These are phyloP conservation scores for Aleiodes testaceus DNA, from an alignment of 2,888 invertebrate species.

Conservation along the genomic window DNA sequence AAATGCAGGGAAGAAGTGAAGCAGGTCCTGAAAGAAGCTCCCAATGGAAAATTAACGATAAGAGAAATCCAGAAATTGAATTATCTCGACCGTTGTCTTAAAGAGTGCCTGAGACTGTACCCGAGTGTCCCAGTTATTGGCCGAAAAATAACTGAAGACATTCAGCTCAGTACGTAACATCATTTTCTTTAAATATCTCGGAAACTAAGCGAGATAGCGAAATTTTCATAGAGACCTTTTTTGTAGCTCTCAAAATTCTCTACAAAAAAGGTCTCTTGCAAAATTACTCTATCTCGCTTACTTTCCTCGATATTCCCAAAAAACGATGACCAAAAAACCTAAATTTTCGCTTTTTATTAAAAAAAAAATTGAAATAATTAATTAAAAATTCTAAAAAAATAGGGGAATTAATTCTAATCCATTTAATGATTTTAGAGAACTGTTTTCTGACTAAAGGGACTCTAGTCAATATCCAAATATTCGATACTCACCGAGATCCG, in stretches of 20 bases:
- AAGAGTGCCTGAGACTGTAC: slow-evolving; percentile 79
- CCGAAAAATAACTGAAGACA: slow-evolving; percentile 75
- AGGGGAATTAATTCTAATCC: no score
- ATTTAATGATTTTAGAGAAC: slow-evolving; percentile 64
- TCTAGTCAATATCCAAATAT: slow-evolving; percentile 74
- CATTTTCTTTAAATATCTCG: no score
- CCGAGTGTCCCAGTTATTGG: slow-evolving; percentile 82
- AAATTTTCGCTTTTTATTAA: no score
- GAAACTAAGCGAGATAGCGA: no score
- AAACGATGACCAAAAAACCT: not conserved
- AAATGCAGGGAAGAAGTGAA: slow-evolving; percentile 60
- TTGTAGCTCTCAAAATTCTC: no score
- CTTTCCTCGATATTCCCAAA: no score
- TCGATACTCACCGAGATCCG: slow-evolving; percentile 78
- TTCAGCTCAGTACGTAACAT: slow-evolving; percentile 61
- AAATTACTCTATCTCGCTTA: no score
- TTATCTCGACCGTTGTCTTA: slow-evolving; percentile 82
- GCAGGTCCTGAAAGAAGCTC: slow-evolving; percentile 73
- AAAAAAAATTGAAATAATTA: not conserved
- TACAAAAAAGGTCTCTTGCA: no score
- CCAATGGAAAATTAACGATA: slow-evolving; percentile 73
- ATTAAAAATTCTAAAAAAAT: not conserved
- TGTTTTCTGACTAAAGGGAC: slow-evolving; percentile 74
- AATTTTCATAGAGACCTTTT: no score
- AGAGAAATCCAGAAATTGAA: slow-evolving; percentile 79